Base-by-base conservation (phyloP, 2,797 vertebrate species). In the Platyrinchus mystaceus region DNA sequence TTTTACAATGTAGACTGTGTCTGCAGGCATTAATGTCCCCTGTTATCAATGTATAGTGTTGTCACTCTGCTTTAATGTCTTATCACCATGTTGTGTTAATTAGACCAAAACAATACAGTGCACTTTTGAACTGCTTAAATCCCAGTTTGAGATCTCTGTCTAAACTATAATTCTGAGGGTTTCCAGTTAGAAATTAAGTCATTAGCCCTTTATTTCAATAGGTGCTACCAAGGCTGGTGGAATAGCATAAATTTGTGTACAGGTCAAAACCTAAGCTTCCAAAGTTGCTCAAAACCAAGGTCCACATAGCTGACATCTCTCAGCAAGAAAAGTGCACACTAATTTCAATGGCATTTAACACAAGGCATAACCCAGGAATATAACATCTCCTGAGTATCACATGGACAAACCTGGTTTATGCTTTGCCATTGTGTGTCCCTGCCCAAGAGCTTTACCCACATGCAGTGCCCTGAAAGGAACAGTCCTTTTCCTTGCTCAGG, bases 1-100 rank as follows among this genome's bases (percentile, higher is more conserved):
- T 97, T 97, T 97, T 97, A 97, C 96, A 97, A 95, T 97, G 97
- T 93, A 97, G 96, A 91, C 96, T 68, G 62, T 97, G 96, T 97
- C 97, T 96, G 71, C 87, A 80, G 96, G 97, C 97, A 98, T 97
- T 96, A 97, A 94, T 93, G 96, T 97, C 96, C 92, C 69, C 96
- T 96, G 95, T 97, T 98, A 97, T 97, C 97, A 96, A 84, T 96
- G 96, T 94, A 96, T 23, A 81, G 23, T 66, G 66, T 96, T 98
- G 97, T 97, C 96, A 96, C 85, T 94, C 88, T 95, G 80, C 76
- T 97, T 97, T 96, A 96, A 94, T 63, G 90, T 97, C 97, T 97
- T 96, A 97, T 96, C 96, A 97, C 94, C 93, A 63, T 80, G 78
- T 96, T 97, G 89, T 95, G 95, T 97, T 98, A 98, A 97, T 97